These are phyloP conservation scores for Haemorhous mexicanus DNA, from an alignment of 2,113 vertebrate species.

Conservation along the genomic window DNA sequence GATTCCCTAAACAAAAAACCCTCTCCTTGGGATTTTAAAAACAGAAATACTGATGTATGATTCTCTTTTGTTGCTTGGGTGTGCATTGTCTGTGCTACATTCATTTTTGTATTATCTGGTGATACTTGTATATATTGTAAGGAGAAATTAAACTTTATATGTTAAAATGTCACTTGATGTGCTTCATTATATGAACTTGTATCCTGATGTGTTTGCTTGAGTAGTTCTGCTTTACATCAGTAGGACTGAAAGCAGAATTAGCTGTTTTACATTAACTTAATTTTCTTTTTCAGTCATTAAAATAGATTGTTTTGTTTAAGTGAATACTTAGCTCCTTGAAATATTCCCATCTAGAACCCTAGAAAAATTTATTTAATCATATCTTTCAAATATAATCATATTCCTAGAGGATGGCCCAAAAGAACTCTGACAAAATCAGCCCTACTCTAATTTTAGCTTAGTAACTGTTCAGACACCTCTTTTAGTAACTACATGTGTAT, in stretches of 20 bases:
- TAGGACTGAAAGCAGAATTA: neutral
- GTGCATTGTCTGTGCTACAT: neutral
- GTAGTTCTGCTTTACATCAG: neutral
- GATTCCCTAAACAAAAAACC: neutral
- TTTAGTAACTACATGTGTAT: neutral
- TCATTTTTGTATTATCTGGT: neutral
- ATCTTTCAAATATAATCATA: neutral
- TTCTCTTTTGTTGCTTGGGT: neutral
- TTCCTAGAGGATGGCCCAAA: neutral
- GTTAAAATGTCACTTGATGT: constrained; percentile 7
- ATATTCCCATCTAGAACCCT: neutral
- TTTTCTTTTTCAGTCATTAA: neutral
- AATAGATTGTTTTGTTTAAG: neutral
- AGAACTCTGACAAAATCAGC: neutral
- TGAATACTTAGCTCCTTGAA: neutral
- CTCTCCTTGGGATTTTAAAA: neutral
- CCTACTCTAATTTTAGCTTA: neutral
- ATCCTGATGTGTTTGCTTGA: neutral
- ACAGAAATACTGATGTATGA: neutral
- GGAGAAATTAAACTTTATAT: constrained; percentile 21
- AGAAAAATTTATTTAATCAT: neutral
- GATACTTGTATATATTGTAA: constrained; percentile 14
- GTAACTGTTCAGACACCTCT: neutral
- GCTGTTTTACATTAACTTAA: neutral
- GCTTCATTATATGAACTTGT: neutral